Percentiles rank a stretch among this genome's conserved stretches.
These are phyloP conservation scores for Plutella xylostella DNA, from an alignment of 2,888 invertebrate genomes.

Conservation along the genomic window DNA sequence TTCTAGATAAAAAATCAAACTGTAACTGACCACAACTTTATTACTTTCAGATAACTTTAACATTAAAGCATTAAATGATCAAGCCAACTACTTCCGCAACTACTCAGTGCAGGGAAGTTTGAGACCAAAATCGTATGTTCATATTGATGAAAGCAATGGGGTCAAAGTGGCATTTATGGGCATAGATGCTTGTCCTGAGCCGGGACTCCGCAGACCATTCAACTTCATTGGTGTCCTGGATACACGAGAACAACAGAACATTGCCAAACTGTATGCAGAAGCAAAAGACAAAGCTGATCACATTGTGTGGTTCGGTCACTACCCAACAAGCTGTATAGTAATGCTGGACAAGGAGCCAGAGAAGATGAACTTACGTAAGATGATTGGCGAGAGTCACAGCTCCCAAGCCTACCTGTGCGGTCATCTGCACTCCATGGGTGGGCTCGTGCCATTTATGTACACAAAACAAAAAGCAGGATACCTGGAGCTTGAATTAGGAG, in stretches of 20 bases:
- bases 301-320: slow-evolving; percentile 83
- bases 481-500: slow-evolving; percentile 89
- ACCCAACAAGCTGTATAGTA: slow-evolving; percentile 89
- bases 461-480: slow-evolving; percentile 85
- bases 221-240: slow-evolving; percentile 88
- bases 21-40: neutral
- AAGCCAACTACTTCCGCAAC: slow-evolving; percentile 80
- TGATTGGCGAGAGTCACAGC: slow-evolving; percentile 70
- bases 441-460: slow-evolving; percentile 86
- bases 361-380: slow-evolving; percentile 57
- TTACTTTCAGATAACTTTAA: slow-evolving; percentile 87
- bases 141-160: slow-evolving; percentile 64
- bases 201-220: slow-evolving; percentile 88
- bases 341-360: slow-evolving; percentile 63
- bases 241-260: slow-evolving; percentile 63
- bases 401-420: slow-evolving; percentile 88
- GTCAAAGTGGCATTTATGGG: slow-evolving; percentile 84
- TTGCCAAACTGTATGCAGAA: slow-evolving; percentile 68
- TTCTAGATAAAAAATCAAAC: neutral
- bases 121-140: slow-evolving; percentile 80
- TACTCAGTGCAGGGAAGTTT: slow-evolving; percentile 82
- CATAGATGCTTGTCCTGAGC: slow-evolving; percentile 88
- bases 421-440: slow-evolving; percentile 88
- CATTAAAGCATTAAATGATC: slow-evolving; percentile 75
- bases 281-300: slow-evolving; percentile 59